phyloP scores from a whole-genome alignment of 2,113 vertebrate species.

The Salvelinus alpinus region DNA sequence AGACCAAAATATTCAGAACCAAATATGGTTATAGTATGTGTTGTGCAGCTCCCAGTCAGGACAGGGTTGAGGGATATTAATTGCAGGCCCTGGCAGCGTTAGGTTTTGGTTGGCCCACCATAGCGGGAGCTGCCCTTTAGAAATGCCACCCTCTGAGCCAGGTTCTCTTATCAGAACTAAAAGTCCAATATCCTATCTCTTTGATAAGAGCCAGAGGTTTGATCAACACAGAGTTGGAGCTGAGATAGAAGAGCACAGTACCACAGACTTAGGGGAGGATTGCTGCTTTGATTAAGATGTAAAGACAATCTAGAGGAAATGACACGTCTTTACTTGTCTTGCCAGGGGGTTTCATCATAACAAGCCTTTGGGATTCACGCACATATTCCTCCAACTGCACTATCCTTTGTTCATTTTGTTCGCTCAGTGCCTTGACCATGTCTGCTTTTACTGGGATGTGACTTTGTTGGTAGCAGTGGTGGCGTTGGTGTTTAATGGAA shows the following conservation, averaged over 20 bases:
- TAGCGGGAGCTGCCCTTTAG: slow-evolving; percentile 47
- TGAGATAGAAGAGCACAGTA: slow-evolving; percentile 9
- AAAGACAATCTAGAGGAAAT: neutral
- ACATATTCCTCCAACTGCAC: neutral
- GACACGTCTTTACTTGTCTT: neutral
- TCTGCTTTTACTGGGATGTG: neutral
- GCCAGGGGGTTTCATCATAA: neutral
- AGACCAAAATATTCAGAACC: no score
- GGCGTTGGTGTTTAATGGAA: neutral
- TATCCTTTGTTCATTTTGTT: neutral
- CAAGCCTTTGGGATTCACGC: neutral
- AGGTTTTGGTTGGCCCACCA: slow-evolving; percentile 48
- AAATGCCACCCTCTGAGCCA: slow-evolving; percentile 20
- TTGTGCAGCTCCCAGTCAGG: no score
- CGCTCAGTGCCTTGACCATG: neutral
- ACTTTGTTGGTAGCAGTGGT: neutral
- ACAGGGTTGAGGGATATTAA: neutral
- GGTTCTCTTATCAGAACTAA: slow-evolving; percentile 50
- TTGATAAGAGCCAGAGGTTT: slow-evolving; percentile 31
- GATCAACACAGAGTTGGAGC: slow-evolving; percentile 18
- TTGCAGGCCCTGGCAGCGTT: neutral
- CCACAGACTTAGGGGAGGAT: neutral
- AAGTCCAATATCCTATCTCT: slow-evolving; percentile 48
- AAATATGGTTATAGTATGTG: no score
- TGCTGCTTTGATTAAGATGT: slow-evolving; percentile 19